Evolutionary conservation across 2,797 vertebrate species (phyloP).

Genomic region (Lateolabrax maculatus): DNA sequence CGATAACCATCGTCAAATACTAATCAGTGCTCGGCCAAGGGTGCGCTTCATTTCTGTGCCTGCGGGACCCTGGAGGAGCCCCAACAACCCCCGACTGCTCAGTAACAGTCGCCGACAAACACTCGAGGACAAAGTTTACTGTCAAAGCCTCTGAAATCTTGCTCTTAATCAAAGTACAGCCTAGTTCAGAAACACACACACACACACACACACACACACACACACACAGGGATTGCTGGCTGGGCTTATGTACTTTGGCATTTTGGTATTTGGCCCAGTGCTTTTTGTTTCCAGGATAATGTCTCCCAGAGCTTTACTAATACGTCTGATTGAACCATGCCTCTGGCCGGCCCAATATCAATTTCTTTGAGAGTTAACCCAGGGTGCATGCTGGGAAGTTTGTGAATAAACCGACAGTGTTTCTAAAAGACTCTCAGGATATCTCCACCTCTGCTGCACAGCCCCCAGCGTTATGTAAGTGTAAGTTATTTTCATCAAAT

Average conservation of each 20-base stretch:
- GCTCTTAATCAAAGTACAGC: constrained; percentile 38
- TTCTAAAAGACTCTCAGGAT: background rate
- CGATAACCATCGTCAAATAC: constrained; percentile 37
- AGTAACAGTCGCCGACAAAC: constrained; percentile 18
- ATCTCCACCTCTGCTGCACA: background rate
- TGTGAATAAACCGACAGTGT: background rate
- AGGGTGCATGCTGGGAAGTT: constrained; percentile 22
- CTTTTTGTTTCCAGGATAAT: constrained; percentile 16
- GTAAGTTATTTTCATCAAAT: too few relatives aligned
- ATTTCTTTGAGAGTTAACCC: background rate
- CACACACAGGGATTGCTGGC: background rate
- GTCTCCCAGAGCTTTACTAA: constrained; percentile 17
- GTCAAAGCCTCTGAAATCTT: constrained; percentile 50
- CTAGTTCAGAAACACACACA: constrained; percentile 12
- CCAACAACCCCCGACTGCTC: background rate
- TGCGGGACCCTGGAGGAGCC: constrained; percentile 36
- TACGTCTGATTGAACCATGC: background rate
- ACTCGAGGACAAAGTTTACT: constrained; percentile 47
- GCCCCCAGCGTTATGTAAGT: too few relatives aligned
- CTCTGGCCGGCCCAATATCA: background rate
- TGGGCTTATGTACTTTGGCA: constrained; percentile 15
- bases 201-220: background rate
- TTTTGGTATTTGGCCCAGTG: constrained; percentile 26
- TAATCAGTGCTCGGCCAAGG: constrained; percentile 65
- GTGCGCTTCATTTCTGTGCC: constrained; percentile 61